phyloP scores from a whole-genome alignment of 2,797 vertebrate genomes.

The Trachurus trachurus region DNA sequence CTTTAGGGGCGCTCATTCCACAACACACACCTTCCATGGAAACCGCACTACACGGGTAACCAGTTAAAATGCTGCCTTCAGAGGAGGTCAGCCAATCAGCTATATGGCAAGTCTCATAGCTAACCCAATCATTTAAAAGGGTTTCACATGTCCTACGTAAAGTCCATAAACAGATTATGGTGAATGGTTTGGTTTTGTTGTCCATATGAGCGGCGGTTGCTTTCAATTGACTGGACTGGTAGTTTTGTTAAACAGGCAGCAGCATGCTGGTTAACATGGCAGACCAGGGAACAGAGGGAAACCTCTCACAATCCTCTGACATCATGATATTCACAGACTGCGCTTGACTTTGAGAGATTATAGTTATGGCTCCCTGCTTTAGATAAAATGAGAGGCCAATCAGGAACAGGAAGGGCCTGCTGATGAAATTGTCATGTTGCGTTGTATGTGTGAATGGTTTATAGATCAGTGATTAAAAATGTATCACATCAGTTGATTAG shows the following conservation, averaged over 20 bases:
- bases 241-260: not conserved
- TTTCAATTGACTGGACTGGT: conserved; percentile 8
- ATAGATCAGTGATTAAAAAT: not conserved
- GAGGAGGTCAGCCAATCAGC: conserved; percentile 41
- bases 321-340: conserved; percentile 8
- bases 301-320: not conserved
- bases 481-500: not conserved
- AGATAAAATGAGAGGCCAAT: not conserved
- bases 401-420: not conserved
- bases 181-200: conserved; percentile 6
- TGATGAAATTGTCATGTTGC: not conserved
- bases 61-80: conserved; percentile 45
- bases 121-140: conserved; percentile 35
- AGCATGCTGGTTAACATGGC: conserved; percentile 14
- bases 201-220: not conserved
- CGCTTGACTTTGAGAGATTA: conserved; percentile 9
- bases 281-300: not conserved
- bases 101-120: not conserved
- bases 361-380: not conserved
- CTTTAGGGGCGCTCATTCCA: conserved; percentile 6
- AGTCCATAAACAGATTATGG: conserved; percentile 16
- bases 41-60: conserved; percentile 13
- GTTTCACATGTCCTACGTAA: not conserved
- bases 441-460: not conserved
- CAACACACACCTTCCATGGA: conserved; percentile 9